These are phyloP conservation scores for Muschampia staudingeri DNA, from an alignment of 2,888 invertebrate species.

Conservation along the genomic window DNA sequence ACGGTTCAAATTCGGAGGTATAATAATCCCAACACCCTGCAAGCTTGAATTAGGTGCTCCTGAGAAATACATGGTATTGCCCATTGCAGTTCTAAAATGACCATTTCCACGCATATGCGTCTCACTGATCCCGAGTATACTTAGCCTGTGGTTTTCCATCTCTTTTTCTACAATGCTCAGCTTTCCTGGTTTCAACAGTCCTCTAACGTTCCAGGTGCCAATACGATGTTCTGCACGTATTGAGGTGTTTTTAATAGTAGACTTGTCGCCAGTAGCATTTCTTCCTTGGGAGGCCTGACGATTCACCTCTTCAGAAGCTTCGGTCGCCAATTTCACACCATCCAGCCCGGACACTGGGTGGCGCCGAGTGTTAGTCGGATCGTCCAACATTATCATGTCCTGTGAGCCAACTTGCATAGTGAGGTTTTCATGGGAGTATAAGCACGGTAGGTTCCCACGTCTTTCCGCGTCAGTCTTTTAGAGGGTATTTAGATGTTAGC, in stretches of 20 bases:
- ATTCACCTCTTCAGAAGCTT: not conserved
- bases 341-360: conserved; percentile 42
- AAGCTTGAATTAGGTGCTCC: not conserved
- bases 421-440: conserved; percentile 10
- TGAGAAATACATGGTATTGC: not conserved
- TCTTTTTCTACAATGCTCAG: not conserved
- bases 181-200: conserved; percentile 4
- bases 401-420: not conserved
- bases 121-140: not conserved
- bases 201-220: conserved; percentile 3
- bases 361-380: conserved; percentile 47
- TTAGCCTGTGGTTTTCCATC: not conserved
- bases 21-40: not conserved
- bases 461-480: too few species aligned
- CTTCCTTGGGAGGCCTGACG: not conserved
- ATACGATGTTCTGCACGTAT: not conserved
- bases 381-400: conserved; percentile 20
- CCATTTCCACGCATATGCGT: conserved; percentile 9
- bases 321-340: conserved; percentile 51
- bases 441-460: not conserved
- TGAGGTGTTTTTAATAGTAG: not conserved
- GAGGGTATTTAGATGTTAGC: not conserved
- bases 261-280: conserved; percentile 16
- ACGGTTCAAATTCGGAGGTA: not conserved
- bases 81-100: not conserved